Evolutionary conservation across 2,888 invertebrate genomes (phyloP).

Genomic region (Elegia similella): DNA sequence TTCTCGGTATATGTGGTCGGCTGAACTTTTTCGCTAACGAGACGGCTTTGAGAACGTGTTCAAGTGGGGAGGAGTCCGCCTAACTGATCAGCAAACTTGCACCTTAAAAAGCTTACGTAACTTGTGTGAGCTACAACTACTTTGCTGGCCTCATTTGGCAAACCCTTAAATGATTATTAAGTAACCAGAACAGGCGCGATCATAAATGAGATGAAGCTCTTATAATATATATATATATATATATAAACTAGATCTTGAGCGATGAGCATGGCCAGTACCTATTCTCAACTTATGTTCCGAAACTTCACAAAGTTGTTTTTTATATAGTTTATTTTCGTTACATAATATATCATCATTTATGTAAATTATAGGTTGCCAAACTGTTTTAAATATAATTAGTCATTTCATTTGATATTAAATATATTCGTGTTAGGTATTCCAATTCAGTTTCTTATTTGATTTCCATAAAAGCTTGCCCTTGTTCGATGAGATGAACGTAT

Average conservation of each 20-base stretch:
- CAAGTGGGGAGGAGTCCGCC: constrained; percentile 42
- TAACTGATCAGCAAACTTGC: constrained; percentile 56
- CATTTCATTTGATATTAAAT: no score
- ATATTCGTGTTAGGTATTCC: no score
- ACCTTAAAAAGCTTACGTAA: constrained; percentile 54
- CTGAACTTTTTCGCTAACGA: constrained; percentile 35
- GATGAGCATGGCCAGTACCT: neutral
- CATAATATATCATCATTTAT: no score
- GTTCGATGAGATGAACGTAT: no score
- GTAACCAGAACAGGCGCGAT: constrained; percentile 1
- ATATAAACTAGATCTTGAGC: neutral
- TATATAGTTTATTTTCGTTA: neutral
- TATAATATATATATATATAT: no score
- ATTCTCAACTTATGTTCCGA: neutral
- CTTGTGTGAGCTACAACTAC: constrained; percentile 36
- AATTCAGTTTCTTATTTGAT: no score
- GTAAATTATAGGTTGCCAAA: no score
- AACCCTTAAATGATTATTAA: constrained; percentile 31
- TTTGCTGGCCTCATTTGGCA: constrained; percentile 42
- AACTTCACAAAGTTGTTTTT: neutral
- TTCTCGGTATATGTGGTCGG: constrained; percentile 14
- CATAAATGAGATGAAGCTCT: neutral
- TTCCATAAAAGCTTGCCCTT: no score
- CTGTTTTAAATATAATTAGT: no score
- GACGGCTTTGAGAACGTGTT: constrained; percentile 43